Evolutionary conservation across 2,888 invertebrate species (phyloP).

Genomic region (Coelogynopora nodosa): DNA sequence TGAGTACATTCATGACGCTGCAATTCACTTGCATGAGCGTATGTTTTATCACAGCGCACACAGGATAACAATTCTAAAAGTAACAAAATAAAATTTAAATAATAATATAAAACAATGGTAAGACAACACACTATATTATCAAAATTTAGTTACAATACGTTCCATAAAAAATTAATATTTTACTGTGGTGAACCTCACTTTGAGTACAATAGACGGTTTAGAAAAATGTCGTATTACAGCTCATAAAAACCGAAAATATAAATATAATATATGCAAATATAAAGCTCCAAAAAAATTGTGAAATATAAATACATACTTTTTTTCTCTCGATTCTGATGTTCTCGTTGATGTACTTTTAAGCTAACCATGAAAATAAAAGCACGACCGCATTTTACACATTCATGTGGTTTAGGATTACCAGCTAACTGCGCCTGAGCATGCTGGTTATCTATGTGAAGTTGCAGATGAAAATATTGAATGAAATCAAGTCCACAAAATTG

Average conservation of each 20-base stretch:
- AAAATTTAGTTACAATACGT: too few relatives aligned
- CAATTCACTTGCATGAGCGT: background rate
- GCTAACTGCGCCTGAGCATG: background rate
- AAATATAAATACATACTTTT: background rate
- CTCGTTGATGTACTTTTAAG: background rate
- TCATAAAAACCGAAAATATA: too few relatives aligned
- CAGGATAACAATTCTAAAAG: background rate
- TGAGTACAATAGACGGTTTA: too few relatives aligned
- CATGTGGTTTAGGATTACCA: background rate
- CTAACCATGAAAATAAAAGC: background rate
- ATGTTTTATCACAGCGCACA: background rate
- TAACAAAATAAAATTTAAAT: too few relatives aligned
- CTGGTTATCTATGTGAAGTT: background rate
- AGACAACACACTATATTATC: too few relatives aligned
- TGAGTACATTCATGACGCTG: background rate
- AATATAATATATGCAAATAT: too few relatives aligned
- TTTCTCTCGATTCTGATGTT: background rate
- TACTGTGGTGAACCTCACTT: too few relatives aligned
- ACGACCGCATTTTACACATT: background rate
- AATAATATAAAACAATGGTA: too few relatives aligned
- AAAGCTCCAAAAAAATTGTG: too few relatives aligned
- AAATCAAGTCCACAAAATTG: background rate
- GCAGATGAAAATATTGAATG: background rate
- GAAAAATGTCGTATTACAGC: too few relatives aligned
- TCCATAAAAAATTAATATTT: too few relatives aligned